Base-by-base conservation (phyloP, 2,888 invertebrate species). In the Kuschelorhynchus macadamiae region DNA sequence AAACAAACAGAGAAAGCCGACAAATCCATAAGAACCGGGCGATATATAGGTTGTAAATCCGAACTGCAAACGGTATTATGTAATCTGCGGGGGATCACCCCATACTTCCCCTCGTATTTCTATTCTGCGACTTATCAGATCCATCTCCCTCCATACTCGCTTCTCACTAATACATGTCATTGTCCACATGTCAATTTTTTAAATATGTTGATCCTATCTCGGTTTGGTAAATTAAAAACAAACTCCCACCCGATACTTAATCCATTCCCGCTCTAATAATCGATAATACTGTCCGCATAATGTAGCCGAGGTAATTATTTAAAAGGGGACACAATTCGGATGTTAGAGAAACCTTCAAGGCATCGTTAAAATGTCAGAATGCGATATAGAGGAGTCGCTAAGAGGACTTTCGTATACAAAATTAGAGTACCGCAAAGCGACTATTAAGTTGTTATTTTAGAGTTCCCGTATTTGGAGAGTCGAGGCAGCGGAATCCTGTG, bases 11-110 rank as follows among this genome's bases (percentile, higher is more conserved):
- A 73, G 71, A 79, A 78, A 81, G 77, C 81, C 77, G 81, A 79
- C 81, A 81, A 81, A 82, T 82, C 81, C 81, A 77, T 78, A 81
- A 80, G 80, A 78, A 79, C 75, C 74, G 75, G 62, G 71, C 75
- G 75, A 70, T 73, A 73, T 79, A 76, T 78, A 76, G 79, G 78
- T 79, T 81, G 80, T 80, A 82, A 82, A 83, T 82, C 83, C 82
- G 78, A 74, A 81, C 76, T 77, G 82, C 81, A 83, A 82, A 82
- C 83, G 68, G 66, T 78, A 75, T 79, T 80, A 74, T 78, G 80
- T 80, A 82, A 80, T 81, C 81, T 81, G 79, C 75, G 75, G 77
- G 72, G 77, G 71, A 76, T 78, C 78, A 75, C 78, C 78, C 78
- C 76, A 61, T 50, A 55, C 55, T 57, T 57, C 50, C 67, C 68